These are phyloP conservation scores for Alosa sapidissima DNA, from an alignment of 2,797 vertebrate genomes.

Conservation along the genomic window DNA sequence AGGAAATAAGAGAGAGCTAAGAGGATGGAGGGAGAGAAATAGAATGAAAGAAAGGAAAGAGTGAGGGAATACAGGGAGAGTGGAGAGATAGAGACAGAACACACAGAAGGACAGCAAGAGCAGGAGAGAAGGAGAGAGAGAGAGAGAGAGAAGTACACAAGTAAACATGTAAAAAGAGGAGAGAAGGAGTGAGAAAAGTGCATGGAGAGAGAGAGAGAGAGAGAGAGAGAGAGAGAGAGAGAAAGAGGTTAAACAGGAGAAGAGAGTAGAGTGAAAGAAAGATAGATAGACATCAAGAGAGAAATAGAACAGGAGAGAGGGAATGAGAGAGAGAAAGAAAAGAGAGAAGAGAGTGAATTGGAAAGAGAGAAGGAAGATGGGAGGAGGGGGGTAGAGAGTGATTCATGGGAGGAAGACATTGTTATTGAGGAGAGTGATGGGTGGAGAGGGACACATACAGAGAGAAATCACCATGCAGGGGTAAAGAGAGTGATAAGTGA, in stretches of 20 bases:
- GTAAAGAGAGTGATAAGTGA: background rate
- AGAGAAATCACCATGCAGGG: background rate
- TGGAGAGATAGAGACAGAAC: background rate
- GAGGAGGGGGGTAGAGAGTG: background rate
- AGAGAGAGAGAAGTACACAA: background rate
- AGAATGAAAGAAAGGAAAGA: constrained; percentile 26
- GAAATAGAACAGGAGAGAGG: background rate
- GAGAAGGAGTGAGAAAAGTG: background rate
- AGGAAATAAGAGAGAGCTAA: background rate
- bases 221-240: background rate
- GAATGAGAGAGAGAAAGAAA: background rate
- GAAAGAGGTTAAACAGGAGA: background rate
- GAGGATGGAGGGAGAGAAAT: too few relatives aligned
- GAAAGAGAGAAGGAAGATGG: background rate
- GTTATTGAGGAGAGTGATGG: background rate
- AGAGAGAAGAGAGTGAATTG: background rate
- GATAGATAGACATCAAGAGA: background rate
- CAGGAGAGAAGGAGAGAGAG: constrained; percentile 32
- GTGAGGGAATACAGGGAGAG: background rate
- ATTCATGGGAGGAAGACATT: background rate
- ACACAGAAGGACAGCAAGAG: background rate
- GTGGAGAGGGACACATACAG: too few relatives aligned
- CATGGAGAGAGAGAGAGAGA: background rate
- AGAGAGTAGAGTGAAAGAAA: background rate
- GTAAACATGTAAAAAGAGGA: too few relatives aligned